Evolutionary conservation across 2,113 vertebrate species (phyloP).

Genomic region (Lophotis ruficrista): DNA sequence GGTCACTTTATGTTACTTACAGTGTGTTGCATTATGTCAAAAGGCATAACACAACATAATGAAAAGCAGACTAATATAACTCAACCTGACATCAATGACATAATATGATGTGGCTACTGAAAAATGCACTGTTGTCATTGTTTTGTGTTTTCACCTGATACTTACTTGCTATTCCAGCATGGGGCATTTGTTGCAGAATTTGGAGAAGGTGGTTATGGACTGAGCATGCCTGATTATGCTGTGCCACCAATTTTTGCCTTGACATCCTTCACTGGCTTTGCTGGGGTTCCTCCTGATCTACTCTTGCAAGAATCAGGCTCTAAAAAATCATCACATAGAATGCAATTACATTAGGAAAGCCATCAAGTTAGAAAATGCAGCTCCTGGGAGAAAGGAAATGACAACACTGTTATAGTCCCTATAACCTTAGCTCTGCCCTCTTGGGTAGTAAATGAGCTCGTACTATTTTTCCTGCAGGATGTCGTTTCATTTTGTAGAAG

Average conservation of each 20-base stretch:
- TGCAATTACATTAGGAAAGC: conserved; percentile 42
- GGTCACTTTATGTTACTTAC: conserved; percentile 71
- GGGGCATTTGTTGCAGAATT: conserved; percentile 6
- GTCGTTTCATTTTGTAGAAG: conserved; percentile 41
- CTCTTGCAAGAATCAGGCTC: neutral
- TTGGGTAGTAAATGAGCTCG: conserved; percentile 20
- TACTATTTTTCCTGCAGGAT: conserved; percentile 46
- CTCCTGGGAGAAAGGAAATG: conserved; percentile 42
- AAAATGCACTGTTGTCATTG: conserved; percentile 54
- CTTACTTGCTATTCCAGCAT: neutral
- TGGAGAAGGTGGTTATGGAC: neutral
- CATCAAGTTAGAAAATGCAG: conserved; percentile 42
- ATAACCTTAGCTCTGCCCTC: conserved; percentile 54
- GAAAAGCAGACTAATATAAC: conserved; percentile 64
- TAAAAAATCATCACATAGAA: conserved; percentile 32
- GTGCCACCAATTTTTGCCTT: neutral
- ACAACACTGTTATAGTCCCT: conserved; percentile 9
- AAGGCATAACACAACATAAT: conserved; percentile 53
- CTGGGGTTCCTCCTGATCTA: neutral
- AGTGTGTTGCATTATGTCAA: conserved; percentile 64
- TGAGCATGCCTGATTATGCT: neutral
- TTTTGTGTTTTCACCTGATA: conserved; percentile 35
- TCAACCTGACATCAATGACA: conserved; percentile 55
- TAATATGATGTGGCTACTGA: conserved; percentile 66
- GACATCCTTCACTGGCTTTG: neutral